These are phyloP conservation scores for Eurypyga helias DNA, from an alignment of 2,113 vertebrate species.

Conservation along the genomic window DNA sequence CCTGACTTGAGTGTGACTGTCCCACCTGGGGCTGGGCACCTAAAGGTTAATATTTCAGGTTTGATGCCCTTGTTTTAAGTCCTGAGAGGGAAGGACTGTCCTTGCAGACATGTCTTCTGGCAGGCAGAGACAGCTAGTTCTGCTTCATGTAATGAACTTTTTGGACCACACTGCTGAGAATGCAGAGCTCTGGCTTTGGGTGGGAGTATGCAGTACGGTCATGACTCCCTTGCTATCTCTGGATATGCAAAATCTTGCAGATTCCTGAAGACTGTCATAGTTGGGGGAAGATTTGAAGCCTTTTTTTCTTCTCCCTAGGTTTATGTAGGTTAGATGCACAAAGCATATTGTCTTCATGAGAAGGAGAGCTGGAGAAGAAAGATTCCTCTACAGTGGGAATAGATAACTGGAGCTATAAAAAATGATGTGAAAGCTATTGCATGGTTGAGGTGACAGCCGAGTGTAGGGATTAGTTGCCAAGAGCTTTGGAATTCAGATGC, in stretches of 20 bases:
- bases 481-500: constrained; percentile 36
- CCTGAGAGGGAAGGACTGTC: not conserved
- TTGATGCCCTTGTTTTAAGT: not conserved
- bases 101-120: not conserved
- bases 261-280: not conserved
- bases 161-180: not conserved
- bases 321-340: not conserved
- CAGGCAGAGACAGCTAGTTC: not conserved
- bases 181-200: constrained; percentile 31
- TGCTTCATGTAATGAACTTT: not conserved
- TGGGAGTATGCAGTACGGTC: not conserved
- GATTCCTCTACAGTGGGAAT: not conserved
- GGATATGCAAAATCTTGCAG: constrained; percentile 29
- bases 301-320: not conserved
- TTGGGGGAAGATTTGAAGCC: not conserved
- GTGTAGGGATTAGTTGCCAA: constrained; percentile 15
- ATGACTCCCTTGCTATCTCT: constrained; percentile 24
- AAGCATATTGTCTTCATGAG: not conserved
- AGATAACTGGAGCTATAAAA: constrained; percentile 46
- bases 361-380: not conserved
- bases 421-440: not conserved
- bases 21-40: not conserved
- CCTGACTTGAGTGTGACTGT: not conserved
- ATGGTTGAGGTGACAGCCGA: constrained; percentile 38
- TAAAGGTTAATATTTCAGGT: not conserved